Evolutionary conservation across 2,888 invertebrate genomes (phyloP), one percentile per base, ranked within the genome.

Genomic region (Bellardia bayeri): DNA sequence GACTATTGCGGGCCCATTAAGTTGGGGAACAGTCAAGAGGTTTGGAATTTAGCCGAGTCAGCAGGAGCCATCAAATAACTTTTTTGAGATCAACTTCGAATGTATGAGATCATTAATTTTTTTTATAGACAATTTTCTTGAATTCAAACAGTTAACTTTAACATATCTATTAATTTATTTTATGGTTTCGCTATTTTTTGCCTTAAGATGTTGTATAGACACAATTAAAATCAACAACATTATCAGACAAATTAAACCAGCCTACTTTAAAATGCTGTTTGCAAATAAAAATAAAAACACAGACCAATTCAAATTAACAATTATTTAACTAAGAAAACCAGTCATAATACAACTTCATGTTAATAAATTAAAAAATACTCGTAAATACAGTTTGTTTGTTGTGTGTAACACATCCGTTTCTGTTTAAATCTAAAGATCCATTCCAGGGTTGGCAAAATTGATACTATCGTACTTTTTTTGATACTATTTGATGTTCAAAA

Each of bases 241-340:
- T 71, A 78, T 64, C 16, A 54, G 63, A 71, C 76, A 56, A 83
- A 83, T 78, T 76, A 71, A 71, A 30, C 23, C 58, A 56, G 63
- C 37, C 71, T 71, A 45, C 63, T 45, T 40, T 42, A 82, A 42
- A 76, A 66, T n/a, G 23, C 51, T 13, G 9, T 23, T 54, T 56
- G 23, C 45, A 58, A 58, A 9, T 40, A 64, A 40, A 58, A 2
- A 58, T 13, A 58, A 68, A 30, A 68, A 45, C 11, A 66, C 33
- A 30, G 49, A 49, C 13, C 23, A 71, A 69, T 56, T 64, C 56
- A 37, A 64, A 78, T 71, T 61, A 76, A 76, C 51, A 69, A 33
- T 56, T 71, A 82, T 69, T 82, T 30, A 9, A 63, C 3, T 51
- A 54, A 16, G 23, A 58, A 61, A 61, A 54, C 16, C 40, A 63